phyloP scores from a whole-genome alignment of 1,140 invertebrate genomes.

The Cheumatopsyche charites region DNA sequence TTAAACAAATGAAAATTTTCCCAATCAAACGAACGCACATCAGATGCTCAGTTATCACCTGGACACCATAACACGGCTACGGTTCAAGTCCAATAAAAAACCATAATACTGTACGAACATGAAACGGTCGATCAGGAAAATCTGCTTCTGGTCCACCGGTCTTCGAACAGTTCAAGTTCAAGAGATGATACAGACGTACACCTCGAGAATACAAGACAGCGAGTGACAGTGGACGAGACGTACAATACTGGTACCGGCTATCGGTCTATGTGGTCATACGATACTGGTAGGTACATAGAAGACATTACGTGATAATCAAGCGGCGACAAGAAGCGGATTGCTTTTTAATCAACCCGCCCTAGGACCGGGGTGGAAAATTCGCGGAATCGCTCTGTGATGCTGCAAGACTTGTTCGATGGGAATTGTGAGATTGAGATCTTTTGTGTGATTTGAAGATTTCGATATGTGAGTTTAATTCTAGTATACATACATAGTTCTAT shows the following conservation, averaged over 20 bases:
- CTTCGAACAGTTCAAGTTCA: neutral
- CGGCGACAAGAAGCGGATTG: slow-evolving; percentile 27
- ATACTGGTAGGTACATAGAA: neutral
- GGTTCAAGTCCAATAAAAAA: too few species aligned
- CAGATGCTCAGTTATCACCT: too few species aligned
- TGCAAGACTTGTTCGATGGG: too few species aligned
- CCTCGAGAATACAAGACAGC: neutral
- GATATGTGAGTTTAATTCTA: too few species aligned
- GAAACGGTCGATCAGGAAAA: slow-evolving; percentile 14
- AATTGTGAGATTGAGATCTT: too few species aligned
- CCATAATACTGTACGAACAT: neutral
- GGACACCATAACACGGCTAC: too few species aligned
- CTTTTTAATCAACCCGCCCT: slow-evolving; percentile 29
- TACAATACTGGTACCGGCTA: too few species aligned
- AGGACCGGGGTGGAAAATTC: neutral
- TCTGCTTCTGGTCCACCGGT: slow-evolving; percentile 5
- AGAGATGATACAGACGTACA: slow-evolving; percentile 13
- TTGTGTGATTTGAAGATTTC: too few species aligned
- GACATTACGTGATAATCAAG: slow-evolving; percentile 39
- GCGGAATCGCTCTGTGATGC: neutral
- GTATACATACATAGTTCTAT: too few species aligned
- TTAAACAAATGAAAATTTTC: too few species aligned
- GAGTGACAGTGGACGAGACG: neutral
- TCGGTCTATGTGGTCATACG: too few species aligned
- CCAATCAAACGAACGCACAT: too few species aligned